Base-by-base conservation (phyloP, 2,113 vertebrate genomes). In the Cyphomyrus plagiostoma region DNA sequence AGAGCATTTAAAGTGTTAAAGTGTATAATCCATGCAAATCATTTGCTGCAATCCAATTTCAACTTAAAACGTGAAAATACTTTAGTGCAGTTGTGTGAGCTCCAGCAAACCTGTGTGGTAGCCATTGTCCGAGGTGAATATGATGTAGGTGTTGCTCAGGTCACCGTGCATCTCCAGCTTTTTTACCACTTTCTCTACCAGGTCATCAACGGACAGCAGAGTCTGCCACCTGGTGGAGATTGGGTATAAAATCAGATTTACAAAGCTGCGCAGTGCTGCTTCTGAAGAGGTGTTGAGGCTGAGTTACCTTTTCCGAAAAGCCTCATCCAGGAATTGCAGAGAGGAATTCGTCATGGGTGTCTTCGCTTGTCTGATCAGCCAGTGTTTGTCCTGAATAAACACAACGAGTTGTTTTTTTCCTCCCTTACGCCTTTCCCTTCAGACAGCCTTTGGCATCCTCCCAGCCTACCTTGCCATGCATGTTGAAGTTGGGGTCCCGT, bases 71-170 rank as follows among this genome's bases (percentile, higher is more conserved):
- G n/a, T 66, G 62, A 66, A 26, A 66, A 66, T 26, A 26, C n/a
- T 62, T 10, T 10, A 26, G 8, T n/a, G 23, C 45, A n/a, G 9
- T 89, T 3, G 5, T 88, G 74, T 52, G 9, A n/a, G 46, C n/a
- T 46, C 13, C 42, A 74, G 3, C 3, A 86, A 92, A 99, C 98
- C 98, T 89, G 97, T 98, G 93, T 99, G 98, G 93, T 97, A 99
- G 89, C 98, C 98, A 3, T 99, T 99, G 93, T 99, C 98, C 4
- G 98, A 99, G 15, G 98, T 99, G 87, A 98, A 99, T 90, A 99
- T 97, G 93, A 99, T 94, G 90, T 97, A 99, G 0, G 98, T 99
- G 93, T 98, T 97, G 90, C 97, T 94, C 46, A 99, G 93, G 90
- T 99, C 98, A 53, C 95, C 97, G 2, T 95, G 95, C 89, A 92